Base-by-base conservation (phyloP, 2,888 invertebrate genomes). In the Unio delphinus region DNA sequence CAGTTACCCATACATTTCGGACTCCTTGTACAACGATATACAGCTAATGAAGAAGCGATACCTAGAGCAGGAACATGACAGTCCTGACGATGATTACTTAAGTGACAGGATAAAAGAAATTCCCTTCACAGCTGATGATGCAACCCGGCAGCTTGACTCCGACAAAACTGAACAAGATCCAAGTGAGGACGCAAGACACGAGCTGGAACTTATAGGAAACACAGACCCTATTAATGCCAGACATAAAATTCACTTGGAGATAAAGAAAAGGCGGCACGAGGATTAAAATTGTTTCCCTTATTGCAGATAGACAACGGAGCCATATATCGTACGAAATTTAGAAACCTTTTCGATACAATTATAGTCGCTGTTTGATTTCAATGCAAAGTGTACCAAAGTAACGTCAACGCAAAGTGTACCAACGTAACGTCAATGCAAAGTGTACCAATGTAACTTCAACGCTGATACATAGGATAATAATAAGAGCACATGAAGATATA, bases 171-270 rank as follows among this genome's bases (percentile, higher is more conserved):
- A 63, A 26, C 63, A 68, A 11, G 73, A 75, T 55, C 30, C 62
- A 20, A 70, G 68, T 2, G 78, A 77, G 55, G 83, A 81, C 73
- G 74, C 70, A 67, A 67, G 68, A 23, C 81, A 82, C 65, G 76
- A 76, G 59, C 68, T 83, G 23, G 81, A 82, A 69, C 74, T 83
- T 15, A 66, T 80, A 26, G 83, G 83, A 17, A 80, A 70, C 67
- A 82, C 83, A 3, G 78, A 77, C 20, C 81, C 83, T 23, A 64
- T 83, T 4, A 80, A 77, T 62, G 72, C 73, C 2, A 73, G 79
- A 18, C 80, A 80, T 67, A 72, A 72, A 67, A 69, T 65, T 3
- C 68, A 72, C 61, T 30, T 71, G 28, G 75, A 64, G 55, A n/a
- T 69, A 8, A 23, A 64, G 26, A 72, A 67, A 59, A n/a, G 8